Evolutionary conservation across 2,113 vertebrate species (phyloP), one percentile per base, ranked within the genome.

Genomic region (Vanacampus margaritifer): DNA sequence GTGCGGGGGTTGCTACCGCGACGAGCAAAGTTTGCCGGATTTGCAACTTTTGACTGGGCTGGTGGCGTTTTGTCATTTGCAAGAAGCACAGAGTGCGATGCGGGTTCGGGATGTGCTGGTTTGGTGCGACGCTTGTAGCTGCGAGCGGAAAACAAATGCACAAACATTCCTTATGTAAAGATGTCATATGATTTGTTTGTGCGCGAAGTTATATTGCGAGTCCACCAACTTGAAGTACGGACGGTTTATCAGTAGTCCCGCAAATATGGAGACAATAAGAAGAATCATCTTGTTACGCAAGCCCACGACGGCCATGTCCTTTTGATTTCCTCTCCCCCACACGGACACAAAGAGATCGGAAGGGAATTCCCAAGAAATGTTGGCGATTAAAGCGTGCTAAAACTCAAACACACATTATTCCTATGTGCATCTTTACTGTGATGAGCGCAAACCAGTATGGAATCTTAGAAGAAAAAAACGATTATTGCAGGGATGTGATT

Each of bases 311-410:
- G 39, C 60, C 73, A 60, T 53, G 64, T 78, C 72, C 51, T 69
- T 76, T 78, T 81, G 73, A 83, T 79, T 79, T 75, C 66, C 73
- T 50, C 12, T 14, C 45, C 48, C 26, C 9, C 28, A 0, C 62
- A 46, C n/a, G n/a, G 65, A 77, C 64, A 67, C 74, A 53, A 36
- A 53, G 43, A 53, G 65, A 62, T 76, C 67, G 71, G 14, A 71
- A 83, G 80, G 86, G 83, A 84, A 82, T 86, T 73, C 79, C 81
- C 81, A 79, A 81, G 75, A 83, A 85, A 82, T 73, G 67, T 32
- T 9, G 69, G 48, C 68, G 71, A 89, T 83, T 78, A 78, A n/a
- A 77, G 70, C 61, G 78, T 79, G 36, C 70, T 78, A 79, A 85
- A 67, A 36, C 65, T 75, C 19, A 74, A 78, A 80, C 78, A 32